Evolutionary conservation across 2,888 invertebrate species (phyloP).

Genomic region (Harmothoe impar): DNA sequence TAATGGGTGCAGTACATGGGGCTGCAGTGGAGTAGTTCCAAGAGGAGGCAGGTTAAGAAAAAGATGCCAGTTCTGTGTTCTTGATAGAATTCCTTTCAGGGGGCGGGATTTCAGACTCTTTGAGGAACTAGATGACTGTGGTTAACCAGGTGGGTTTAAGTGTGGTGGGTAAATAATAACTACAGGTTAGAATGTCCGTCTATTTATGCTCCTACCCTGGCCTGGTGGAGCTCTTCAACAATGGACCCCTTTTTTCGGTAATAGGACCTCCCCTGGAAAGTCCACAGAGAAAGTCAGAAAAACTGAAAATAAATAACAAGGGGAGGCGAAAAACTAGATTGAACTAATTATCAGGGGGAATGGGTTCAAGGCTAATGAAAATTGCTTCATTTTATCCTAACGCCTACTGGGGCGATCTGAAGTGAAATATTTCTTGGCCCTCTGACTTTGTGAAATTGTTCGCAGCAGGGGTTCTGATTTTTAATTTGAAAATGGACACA

Average conservation of each 20-base stretch:
- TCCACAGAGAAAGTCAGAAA: neutral
- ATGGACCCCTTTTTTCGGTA: neutral
- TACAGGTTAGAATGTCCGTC: neutral
- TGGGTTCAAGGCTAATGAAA: neutral
- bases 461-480: neutral
- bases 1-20: too few relatives aligned
- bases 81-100: too few relatives aligned
- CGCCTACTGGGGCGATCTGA: neutral
- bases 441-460: neutral
- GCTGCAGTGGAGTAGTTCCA: too few relatives aligned
- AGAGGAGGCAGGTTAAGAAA: too few relatives aligned
- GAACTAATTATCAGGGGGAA: constrained; percentile 1
- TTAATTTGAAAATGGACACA: neutral
- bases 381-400: constrained; percentile 2
- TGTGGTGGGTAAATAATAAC: neutral
- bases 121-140: neutral
- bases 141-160: neutral
- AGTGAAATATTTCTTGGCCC: neutral
- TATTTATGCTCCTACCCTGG: neutral
- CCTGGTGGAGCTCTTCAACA: neutral
- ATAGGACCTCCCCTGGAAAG: neutral
- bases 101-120: neutral
- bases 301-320: neutral
- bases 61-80: too few relatives aligned
- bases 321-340: neutral